phyloP scores from a whole-genome alignment of 2,888 invertebrate genomes.

The Epicampocera succincta region DNA sequence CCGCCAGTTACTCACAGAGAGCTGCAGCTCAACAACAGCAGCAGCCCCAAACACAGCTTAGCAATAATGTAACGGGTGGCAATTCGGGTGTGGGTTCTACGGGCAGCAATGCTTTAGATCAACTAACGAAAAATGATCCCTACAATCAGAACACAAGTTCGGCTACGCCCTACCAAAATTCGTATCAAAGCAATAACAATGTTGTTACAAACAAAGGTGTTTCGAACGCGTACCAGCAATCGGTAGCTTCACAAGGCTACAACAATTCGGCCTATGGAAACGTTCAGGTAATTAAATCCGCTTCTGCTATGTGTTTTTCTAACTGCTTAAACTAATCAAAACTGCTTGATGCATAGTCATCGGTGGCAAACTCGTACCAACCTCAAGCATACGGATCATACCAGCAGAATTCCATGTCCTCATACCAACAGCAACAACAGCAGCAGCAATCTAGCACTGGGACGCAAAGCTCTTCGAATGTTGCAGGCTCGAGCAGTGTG shows the following conservation, averaged over 20 bases:
- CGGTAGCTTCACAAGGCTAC: slow-evolving; percentile 79
- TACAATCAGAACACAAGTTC: slow-evolving; percentile 79
- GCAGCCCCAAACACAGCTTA: slow-evolving; percentile 73
- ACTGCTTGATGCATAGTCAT: slow-evolving; percentile 71
- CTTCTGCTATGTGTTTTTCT: background rate
- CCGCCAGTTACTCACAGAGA: slow-evolving; percentile 78
- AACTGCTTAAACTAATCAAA: background rate
- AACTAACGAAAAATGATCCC: slow-evolving; percentile 80
- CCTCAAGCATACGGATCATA: slow-evolving; percentile 80
- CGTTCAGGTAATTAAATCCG: slow-evolving; percentile 74
- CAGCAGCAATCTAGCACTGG: slow-evolving; percentile 73
- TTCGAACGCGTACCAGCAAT: slow-evolving; percentile 78
- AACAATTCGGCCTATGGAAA: slow-evolving; percentile 80
- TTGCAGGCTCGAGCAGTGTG: slow-evolving; percentile 72
- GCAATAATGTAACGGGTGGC: slow-evolving; percentile 70
- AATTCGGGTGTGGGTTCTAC: slow-evolving; percentile 72
- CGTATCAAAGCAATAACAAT: slow-evolving; percentile 78
- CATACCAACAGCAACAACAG: slow-evolving; percentile 80
- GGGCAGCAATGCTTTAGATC: slow-evolving; percentile 78
- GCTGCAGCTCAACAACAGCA: slow-evolving; percentile 74
- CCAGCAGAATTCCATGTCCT: slow-evolving; percentile 80
- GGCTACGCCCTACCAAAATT: slow-evolving; percentile 78
- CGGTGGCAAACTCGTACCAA: slow-evolving; percentile 80
- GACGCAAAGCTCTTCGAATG: slow-evolving; percentile 75
- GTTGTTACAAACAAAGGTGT: slow-evolving; percentile 75